Percentiles rank a stretch among this genome's conserved stretches.
phyloP scores from a whole-genome alignment of 2,797 vertebrate species.

The Eidolon dupreanum region DNA sequence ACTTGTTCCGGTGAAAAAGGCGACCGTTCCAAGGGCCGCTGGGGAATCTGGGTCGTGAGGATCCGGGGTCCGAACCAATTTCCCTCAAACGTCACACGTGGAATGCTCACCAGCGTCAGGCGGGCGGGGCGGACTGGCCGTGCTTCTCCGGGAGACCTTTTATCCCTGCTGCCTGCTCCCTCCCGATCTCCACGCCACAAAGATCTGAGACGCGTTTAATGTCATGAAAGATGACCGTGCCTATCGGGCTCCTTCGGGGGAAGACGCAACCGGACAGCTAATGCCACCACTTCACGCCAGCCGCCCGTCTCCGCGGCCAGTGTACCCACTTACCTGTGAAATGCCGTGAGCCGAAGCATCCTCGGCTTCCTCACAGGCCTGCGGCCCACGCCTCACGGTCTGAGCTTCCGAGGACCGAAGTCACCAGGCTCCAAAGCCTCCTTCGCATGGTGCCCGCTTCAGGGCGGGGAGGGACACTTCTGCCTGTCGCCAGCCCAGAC shows the following conservation, averaged over 20 bases:
- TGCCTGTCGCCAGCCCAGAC: background rate
- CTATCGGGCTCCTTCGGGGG: background rate
- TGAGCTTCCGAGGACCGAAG: background rate
- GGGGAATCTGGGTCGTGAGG: background rate
- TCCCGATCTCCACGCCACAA: background rate
- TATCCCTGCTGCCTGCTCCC: background rate
- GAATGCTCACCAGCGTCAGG: background rate
- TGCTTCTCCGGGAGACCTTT: background rate
- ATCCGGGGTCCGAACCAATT: background rate
- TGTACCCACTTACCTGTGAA: background rate
- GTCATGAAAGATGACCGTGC: background rate
- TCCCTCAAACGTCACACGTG: background rate
- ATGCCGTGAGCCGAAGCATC: background rate
- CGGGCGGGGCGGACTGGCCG: too few relatives aligned
- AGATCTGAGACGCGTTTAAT: background rate
- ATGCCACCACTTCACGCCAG: background rate
- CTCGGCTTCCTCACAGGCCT: background rate
- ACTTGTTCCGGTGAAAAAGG: background rate
- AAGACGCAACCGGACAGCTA: background rate
- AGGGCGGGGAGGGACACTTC: accelerated
- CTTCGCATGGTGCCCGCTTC: background rate
- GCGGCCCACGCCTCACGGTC: background rate
- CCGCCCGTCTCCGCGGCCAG: background rate
- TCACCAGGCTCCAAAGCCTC: background rate
- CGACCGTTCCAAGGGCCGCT: background rate